Conservation (phyloP, 2,797 vertebrate genomes). For the Limosa lapponica region DNA sequence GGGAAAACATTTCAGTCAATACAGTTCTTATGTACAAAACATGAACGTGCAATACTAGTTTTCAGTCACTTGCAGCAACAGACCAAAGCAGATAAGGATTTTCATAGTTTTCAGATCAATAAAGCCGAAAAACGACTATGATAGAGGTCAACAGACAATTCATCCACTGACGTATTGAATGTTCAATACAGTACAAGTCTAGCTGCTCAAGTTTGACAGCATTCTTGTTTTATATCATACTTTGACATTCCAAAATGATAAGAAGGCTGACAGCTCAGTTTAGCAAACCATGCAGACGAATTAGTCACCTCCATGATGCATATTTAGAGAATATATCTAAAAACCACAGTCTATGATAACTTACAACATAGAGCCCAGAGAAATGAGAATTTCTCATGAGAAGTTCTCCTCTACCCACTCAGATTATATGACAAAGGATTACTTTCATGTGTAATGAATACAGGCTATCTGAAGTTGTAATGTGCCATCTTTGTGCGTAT, state of each 20-base stretch:
- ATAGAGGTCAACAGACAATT: constrained; percentile 19
- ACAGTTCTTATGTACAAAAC: neutral
- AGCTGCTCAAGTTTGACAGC: constrained; percentile 54
- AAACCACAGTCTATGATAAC: neutral
- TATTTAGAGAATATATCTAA: constrained; percentile 37
- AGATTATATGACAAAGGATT: neutral
- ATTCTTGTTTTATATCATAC: constrained; percentile 61
- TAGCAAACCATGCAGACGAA: constrained; percentile 7
- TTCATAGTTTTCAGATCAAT: constrained; percentile 22
- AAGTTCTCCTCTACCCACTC: neutral
- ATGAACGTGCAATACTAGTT: neutral
- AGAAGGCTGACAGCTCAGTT: constrained; percentile 32
- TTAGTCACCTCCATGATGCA: constrained; percentile 26
- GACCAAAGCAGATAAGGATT: constrained; percentile 16
- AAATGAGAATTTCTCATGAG: neutral
- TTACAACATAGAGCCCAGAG: neutral
- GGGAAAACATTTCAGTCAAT: neutral
- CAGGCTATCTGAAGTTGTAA: neutral
- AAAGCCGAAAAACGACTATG: neutral
- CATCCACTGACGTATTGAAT: neutral
- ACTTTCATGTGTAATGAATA: neutral
- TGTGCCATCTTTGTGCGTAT: neutral
- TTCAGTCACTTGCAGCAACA: neutral
- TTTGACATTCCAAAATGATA: constrained; percentile 44
- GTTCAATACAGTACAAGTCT: neutral